Percentiles rank a stretch among this genome's conserved stretches.
Conservation (phyloP, 1,140 invertebrate genomes). For the Zaprionus kolodkinae region DNA sequence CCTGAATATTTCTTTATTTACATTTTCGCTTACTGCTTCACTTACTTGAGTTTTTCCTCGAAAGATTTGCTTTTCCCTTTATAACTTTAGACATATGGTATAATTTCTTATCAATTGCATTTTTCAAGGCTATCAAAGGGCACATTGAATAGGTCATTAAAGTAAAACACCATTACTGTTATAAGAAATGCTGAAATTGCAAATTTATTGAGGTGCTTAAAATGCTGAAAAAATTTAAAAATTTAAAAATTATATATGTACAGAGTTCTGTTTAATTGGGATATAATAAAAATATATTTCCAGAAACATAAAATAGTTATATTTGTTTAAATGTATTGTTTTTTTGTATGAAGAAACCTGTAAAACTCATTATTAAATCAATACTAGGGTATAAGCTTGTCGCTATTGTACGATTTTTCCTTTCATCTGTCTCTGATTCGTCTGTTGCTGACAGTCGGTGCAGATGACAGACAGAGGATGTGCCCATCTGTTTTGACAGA, state of each 20-base stretch:
- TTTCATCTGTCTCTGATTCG: neutral
- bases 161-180: no score
- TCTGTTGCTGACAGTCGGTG: neutral
- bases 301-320: no score
- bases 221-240: no score
- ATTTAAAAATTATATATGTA: neutral
- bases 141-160: neutral
- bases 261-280: neutral
- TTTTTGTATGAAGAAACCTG: no score
- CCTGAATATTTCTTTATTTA: neutral
- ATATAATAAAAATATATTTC: neutral
- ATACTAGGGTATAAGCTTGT: neutral
- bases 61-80: no score
- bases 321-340: no score
- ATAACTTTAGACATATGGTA: neutral
- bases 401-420: neutral
- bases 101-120: neutral
- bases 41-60: neutral
- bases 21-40: neutral
- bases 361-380: neutral
- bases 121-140: neutral
- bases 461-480: neutral
- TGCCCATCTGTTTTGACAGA: slow-evolving; percentile 19
- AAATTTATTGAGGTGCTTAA: neutral
- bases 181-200: neutral